Evolutionary conservation across 1,140 invertebrate species (phyloP).

Genomic region (Lordiphosa collinella): DNA sequence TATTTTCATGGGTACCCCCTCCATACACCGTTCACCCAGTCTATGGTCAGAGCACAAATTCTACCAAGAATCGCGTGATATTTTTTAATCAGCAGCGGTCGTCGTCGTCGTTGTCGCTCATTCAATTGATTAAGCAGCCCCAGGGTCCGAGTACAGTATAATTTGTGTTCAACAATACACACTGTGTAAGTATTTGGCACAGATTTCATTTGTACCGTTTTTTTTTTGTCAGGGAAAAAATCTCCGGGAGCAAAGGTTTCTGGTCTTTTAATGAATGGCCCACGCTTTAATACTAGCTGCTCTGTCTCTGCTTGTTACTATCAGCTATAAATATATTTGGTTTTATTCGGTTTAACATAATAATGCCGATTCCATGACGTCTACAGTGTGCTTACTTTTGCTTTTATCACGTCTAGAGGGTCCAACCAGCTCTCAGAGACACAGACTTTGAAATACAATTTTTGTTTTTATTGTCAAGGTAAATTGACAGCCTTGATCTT

Average conservation of each 20-base stretch:
- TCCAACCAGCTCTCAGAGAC: constrained; percentile 10
- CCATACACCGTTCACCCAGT: constrained; percentile 20
- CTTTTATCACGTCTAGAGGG: constrained; percentile 6
- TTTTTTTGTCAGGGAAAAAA: constrained; percentile 29
- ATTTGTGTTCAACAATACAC: constrained; percentile 4
- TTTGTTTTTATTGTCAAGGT: constrained; percentile 18
- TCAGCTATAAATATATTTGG: constrained; percentile 5
- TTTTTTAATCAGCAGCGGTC: constrained; percentile 63
- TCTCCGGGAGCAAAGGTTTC: constrained; percentile 75
- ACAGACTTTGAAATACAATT: background rate
- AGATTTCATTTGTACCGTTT: constrained; percentile 33
- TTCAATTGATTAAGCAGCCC: constrained; percentile 68
- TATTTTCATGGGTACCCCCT: background rate
- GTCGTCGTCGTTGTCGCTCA: constrained; percentile 34
- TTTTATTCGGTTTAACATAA: background rate
- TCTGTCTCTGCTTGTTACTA: constrained; percentile 4
- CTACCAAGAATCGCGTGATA: constrained; percentile 70
- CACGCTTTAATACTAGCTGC: constrained; percentile 28
- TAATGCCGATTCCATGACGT: constrained; percentile 1
- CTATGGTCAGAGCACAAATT: constrained; percentile 58
- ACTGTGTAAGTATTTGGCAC: constrained; percentile 23
- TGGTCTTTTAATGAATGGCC: constrained; percentile 55
- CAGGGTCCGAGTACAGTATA: constrained; percentile 37
- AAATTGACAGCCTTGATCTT: constrained; percentile 18
- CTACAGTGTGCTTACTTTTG: background rate